These are phyloP conservation scores for Plectus sambesii DNA, from an alignment of 1,140 invertebrate species.

Conservation along the genomic window DNA sequence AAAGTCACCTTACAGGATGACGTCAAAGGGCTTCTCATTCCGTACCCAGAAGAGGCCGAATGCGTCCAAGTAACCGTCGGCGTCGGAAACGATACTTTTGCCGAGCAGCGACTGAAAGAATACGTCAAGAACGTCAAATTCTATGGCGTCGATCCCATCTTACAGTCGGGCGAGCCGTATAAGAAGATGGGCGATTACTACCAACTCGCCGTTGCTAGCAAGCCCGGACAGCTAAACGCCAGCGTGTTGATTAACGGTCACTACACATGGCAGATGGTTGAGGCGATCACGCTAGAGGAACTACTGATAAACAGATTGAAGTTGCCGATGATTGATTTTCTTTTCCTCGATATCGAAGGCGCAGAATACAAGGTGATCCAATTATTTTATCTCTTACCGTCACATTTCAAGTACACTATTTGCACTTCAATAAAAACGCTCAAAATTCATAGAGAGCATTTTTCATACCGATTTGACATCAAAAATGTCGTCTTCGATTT, in stretches of 20 bases:
- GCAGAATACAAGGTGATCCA: conserved; percentile 7
- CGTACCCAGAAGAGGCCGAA: not conserved
- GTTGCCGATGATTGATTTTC: conserved; percentile 7
- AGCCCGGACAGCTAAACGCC: conserved; percentile 2
- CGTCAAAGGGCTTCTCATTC: conserved; percentile 5
- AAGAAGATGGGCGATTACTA: conserved; percentile 12
- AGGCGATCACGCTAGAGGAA: not conserved
- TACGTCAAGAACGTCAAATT: conserved; percentile 12
- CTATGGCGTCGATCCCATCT: conserved; percentile 10
- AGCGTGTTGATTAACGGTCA: conserved; percentile 8
- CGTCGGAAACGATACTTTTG: conserved; percentile 12
- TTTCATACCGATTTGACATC: too few relatives aligned
- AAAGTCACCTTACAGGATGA: conserved; percentile 6
- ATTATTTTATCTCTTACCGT: too few relatives aligned
- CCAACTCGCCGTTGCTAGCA: not conserved
- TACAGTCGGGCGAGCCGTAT: conserved; percentile 9
- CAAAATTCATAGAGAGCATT: too few relatives aligned
- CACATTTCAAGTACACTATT: too few relatives aligned
- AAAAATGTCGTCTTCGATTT: too few relatives aligned
- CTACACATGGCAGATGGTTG: conserved; percentile 1
- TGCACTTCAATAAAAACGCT: too few relatives aligned
- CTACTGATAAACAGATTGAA: conserved; percentile 5
- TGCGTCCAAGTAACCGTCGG: not conserved
- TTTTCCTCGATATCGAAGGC: conserved; percentile 11
- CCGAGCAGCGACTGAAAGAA: conserved; percentile 6